phyloP scores from a whole-genome alignment of 2,888 invertebrate genomes.

The Nemotelus nigrinus region DNA sequence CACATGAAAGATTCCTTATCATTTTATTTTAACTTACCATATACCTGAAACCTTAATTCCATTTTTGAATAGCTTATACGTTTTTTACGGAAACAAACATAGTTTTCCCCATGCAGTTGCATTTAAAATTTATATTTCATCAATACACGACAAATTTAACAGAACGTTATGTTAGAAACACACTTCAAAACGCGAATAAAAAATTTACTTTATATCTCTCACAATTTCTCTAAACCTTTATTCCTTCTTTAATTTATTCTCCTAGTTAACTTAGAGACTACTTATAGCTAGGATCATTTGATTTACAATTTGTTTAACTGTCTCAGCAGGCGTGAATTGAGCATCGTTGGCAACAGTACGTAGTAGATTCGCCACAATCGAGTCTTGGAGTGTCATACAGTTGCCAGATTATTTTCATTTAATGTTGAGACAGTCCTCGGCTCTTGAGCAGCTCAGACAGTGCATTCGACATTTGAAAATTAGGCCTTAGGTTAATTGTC shows the following conservation, averaged over 20 bases:
- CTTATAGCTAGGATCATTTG: constrained; percentile 38
- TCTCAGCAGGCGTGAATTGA: not conserved
- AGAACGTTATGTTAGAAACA: constrained; percentile 51
- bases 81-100: too few species aligned
- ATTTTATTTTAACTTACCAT: not conserved
- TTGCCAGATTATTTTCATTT: too few species aligned
- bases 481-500: constrained; percentile 33
- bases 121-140: constrained; percentile 25
- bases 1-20: not conserved
- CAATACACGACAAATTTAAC: constrained; percentile 49
- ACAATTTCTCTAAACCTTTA: constrained; percentile 34
- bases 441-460: constrained; percentile 17
- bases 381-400: too few species aligned
- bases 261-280: constrained; percentile 34
- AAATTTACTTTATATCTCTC: constrained; percentile 46
- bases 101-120: not conserved
- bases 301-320: constrained; percentile 25
- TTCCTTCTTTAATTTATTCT: constrained; percentile 30
- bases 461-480: constrained; percentile 22
- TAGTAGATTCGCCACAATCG: not conserved
- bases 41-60: not conserved
- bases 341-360: not conserved
- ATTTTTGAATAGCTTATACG: too few species aligned
- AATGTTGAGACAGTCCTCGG: not conserved
- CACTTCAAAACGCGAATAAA: constrained; percentile 51